Conservation (phyloP, 2,113 vertebrate genomes). For the Oceanodroma tethys region DNA sequence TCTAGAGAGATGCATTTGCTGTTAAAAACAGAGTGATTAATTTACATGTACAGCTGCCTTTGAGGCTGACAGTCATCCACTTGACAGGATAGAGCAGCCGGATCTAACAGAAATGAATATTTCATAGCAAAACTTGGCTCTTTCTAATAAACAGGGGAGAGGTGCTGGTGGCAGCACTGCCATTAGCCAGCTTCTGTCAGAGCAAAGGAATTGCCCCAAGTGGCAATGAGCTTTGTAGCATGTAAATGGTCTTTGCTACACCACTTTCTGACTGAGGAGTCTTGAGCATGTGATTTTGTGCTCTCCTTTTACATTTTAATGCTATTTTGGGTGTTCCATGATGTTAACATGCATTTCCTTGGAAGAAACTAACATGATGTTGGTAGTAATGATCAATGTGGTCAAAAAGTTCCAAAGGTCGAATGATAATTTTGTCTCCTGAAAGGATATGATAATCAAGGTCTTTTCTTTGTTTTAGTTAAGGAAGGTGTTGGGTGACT, state of each 20-base stretch:
- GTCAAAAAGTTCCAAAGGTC: neutral
- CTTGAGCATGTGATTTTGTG: neutral
- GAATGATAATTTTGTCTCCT: neutral
- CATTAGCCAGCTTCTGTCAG: neutral
- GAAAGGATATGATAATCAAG: neutral
- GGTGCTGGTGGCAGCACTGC: neutral
- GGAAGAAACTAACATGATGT: neutral
- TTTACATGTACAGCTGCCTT: conserved; percentile 31
- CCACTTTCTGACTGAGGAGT: neutral
- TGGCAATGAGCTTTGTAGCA: neutral
- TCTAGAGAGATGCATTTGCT: neutral
- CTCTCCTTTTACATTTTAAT: neutral
- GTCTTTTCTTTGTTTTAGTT: neutral
- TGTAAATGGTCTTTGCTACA: neutral
- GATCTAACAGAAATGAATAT: conserved; percentile 42
- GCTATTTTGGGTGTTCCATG: neutral
- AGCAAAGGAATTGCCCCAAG: neutral
- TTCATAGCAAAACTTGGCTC: conserved; percentile 44
- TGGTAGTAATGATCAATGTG: neutral
- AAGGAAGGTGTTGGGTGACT: neutral
- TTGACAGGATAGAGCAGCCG: conserved; percentile 10
- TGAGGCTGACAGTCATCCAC: conserved; percentile 8
- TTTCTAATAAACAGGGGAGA: conserved; percentile 5
- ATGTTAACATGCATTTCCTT: neutral
- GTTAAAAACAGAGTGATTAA: conserved; percentile 20